Evolutionary conservation across 2,888 invertebrate species (phyloP).

Genomic region (Cryptops parisi): DNA sequence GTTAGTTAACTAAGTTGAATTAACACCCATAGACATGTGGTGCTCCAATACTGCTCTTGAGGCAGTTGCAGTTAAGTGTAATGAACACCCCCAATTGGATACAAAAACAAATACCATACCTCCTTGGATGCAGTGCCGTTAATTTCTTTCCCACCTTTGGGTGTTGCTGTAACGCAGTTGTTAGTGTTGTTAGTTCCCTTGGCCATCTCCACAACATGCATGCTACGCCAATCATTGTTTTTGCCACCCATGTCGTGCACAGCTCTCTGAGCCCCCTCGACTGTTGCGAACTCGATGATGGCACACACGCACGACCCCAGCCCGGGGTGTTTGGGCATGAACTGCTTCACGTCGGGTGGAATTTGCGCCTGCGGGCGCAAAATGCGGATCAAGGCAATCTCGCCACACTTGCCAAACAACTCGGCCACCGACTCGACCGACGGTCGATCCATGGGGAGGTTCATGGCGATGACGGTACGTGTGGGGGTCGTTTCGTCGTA

Average conservation of each 20-base stretch:
- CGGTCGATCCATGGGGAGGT: conserved; percentile 68
- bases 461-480: conserved; percentile 73
- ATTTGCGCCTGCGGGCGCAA: conserved; percentile 76
- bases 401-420: conserved; percentile 72
- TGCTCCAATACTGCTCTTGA: no score
- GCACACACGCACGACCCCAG: conserved; percentile 75
- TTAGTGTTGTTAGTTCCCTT: no score
- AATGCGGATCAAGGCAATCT: conserved; percentile 75
- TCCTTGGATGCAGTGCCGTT: no score
- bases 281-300: conserved; percentile 76
- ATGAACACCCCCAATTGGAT: no score
- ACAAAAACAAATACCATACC: no score
- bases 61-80: no score
- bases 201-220: conserved; percentile 30
- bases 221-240: conserved; percentile 30
- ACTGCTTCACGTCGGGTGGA: conserved; percentile 79
- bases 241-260: conserved; percentile 37
- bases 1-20: no score
- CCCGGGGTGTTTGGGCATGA: conserved; percentile 78
- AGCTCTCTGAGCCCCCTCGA: conserved; percentile 70
- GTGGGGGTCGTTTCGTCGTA: conserved; percentile 88
- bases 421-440: conserved; percentile 84
- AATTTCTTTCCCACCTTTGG: conserved; percentile 4
- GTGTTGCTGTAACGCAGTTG: no score
- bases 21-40: no score